Evolutionary conservation across 2,888 invertebrate species (phyloP), one percentile per base, ranked within the genome.

Genomic region (Balanococcus diminutus): DNA sequence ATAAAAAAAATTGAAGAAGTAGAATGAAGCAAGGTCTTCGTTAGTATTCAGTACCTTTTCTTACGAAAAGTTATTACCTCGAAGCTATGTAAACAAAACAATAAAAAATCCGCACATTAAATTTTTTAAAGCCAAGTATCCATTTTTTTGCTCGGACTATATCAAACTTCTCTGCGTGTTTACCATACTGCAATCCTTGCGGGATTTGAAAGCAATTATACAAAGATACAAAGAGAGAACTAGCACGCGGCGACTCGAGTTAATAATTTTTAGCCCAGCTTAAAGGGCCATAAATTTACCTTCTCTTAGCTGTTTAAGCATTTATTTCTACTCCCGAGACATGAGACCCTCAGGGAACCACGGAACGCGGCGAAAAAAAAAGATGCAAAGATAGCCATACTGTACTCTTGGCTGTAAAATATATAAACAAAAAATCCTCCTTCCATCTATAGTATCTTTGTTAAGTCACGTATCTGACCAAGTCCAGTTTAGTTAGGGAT

Each of bases 11-110:
- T 11, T 14, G 14, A 46, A 46, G 46, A 46, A 36, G 36, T n/a
- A 46, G 2, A 31, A 72, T 0, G 22, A 14, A 6, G 56, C 4
- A 67, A 67, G 72, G 72, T 72, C 72, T 72, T 72, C 72, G 72
- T 72, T 72, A 72, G 72, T 72, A 72, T 72, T 72, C 72, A 72
- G 72, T 72, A 72, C 72, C 72, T 72, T 32, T 72, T 72, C 72
- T 72, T 72, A 32, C 32, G 72, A 28, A 72, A 72, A 72, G 72
- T 72, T 72, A 72, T 72, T 72, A 72, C 72, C 72, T 72, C 32
- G 31, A 32, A 72, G 72, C 72, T n/a, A 72, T 72, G 72, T 72
- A 72, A 72, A 72, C 72, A 72, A 72, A 72, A 72, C 72, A 72
- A 72, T 72, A 72, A 72, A 72, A 72, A 72, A 32, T 72, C 72